Conservation (phyloP, 92 coral and sea anemone genomes). For the Phymanthus crucifer region DNA sequence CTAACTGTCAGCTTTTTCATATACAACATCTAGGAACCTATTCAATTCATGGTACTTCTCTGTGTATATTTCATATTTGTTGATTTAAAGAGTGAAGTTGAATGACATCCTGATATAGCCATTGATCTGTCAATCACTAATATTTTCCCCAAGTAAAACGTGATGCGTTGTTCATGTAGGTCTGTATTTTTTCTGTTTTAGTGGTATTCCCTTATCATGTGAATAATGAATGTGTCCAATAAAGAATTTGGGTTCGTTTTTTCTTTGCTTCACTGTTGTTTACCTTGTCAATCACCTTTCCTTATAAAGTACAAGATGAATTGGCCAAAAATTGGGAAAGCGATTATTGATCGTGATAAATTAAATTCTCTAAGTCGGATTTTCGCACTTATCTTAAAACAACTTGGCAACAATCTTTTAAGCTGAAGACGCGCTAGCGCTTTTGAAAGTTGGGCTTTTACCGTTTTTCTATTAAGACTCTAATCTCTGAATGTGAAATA, state of each 20-base stretch:
- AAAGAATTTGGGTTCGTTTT: neutral
- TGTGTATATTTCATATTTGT: neutral
- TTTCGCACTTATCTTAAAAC: constrained; percentile 5
- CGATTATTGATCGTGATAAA: constrained; percentile 1
- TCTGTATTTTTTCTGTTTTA: neutral
- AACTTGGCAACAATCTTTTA: neutral
- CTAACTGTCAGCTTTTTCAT: neutral
- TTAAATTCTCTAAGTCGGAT: neutral
- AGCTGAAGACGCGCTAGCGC: too few relatives aligned
- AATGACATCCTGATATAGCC: constrained; percentile 10
- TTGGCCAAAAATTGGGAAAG: neutral
- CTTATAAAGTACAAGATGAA: neutral
- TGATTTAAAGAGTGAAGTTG: constrained; percentile 17
- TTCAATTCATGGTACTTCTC: neutral
- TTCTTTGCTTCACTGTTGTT: constrained; percentile 3
- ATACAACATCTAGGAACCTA: neutral
- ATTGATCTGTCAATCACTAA: constrained; percentile 18
- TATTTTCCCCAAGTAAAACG: neutral
- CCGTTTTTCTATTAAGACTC: neutral
- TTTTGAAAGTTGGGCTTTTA: neutral
- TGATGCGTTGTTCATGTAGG: neutral
- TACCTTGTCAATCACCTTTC: neutral
- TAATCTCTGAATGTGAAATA: neutral
- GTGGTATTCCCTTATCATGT: neutral
- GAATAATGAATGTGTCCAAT: neutral